These are phyloP conservation scores for Chiloscyllium plagiosum DNA, from an alignment of 2,113 vertebrate species.

Conservation along the genomic window DNA sequence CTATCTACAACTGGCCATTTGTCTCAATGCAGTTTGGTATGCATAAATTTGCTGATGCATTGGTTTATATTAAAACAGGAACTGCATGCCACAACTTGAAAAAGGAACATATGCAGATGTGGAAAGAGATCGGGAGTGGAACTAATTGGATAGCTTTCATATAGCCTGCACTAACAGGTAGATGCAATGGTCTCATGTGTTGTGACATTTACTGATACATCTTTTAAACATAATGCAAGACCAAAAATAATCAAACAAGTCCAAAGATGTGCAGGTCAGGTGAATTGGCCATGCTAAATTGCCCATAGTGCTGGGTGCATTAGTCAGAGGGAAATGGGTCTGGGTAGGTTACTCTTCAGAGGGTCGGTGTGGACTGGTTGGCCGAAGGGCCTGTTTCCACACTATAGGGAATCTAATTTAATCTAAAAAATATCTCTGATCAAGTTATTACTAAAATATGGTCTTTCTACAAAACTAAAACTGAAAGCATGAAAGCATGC, in stretches of 20 bases:
- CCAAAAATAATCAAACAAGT: background rate
- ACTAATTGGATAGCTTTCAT: background rate
- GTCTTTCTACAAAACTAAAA: background rate
- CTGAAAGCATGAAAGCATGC: background rate
- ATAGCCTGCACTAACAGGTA: background rate
- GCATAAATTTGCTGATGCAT: background rate
- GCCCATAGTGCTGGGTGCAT: too few species aligned
- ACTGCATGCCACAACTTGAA: background rate
- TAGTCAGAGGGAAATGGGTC: too few species aligned
- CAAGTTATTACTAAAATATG: background rate
- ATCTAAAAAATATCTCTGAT: background rate
- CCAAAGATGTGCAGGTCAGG: too few species aligned
- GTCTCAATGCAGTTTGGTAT: background rate
- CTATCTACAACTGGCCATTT: background rate
- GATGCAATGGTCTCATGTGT: background rate
- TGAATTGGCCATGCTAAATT: too few species aligned
- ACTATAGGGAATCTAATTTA: too few species aligned
- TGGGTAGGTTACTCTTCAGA: too few species aligned
- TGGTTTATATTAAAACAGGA: background rate
- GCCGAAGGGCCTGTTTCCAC: too few species aligned
- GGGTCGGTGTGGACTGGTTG: too few species aligned
- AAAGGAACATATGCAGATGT: background rate
- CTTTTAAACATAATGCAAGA: background rate
- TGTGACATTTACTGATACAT: background rate
- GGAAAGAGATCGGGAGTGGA: background rate